Conservation (phyloP, 2,113 vertebrate species). For the Kryptolebias marmoratus region DNA sequence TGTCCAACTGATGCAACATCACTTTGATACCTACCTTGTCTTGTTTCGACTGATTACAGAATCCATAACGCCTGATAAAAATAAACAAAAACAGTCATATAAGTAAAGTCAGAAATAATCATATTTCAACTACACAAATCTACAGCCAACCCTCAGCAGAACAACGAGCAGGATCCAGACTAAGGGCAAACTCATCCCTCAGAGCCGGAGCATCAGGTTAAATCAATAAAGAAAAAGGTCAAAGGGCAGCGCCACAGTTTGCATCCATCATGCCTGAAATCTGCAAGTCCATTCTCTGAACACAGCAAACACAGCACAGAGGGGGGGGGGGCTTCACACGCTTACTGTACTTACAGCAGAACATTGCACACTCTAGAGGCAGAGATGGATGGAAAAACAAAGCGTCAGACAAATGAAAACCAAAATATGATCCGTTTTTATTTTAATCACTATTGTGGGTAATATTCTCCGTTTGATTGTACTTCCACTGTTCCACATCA, state of each 20-base stretch:
- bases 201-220: background rate
- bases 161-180: conserved; percentile 8
- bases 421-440: too few species aligned
- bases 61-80: conserved; percentile 86
- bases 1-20: background rate
- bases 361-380: conserved; percentile 58
- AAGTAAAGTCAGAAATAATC: too few species aligned
- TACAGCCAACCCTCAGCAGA: too few species aligned
- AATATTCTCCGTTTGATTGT: too few species aligned
- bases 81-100: background rate
- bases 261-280: conserved; percentile 52
- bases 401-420: background rate
- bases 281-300: conserved; percentile 21
- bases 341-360: conserved; percentile 63
- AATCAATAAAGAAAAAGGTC: background rate
- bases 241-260: conserved; percentile 14
- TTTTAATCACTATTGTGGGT: too few species aligned
- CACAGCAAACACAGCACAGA: conserved; percentile 25
- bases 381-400: conserved; percentile 36
- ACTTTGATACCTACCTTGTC: conserved; percentile 84
- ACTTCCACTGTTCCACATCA: too few species aligned
- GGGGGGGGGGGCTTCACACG: background rate
- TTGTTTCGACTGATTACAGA: conserved; percentile 87
- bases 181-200: background rate
- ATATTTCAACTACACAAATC: too few species aligned